These are phyloP conservation scores for Augochlorella aurata DNA, from an alignment of 2,888 invertebrate genomes.

Conservation along the genomic window DNA sequence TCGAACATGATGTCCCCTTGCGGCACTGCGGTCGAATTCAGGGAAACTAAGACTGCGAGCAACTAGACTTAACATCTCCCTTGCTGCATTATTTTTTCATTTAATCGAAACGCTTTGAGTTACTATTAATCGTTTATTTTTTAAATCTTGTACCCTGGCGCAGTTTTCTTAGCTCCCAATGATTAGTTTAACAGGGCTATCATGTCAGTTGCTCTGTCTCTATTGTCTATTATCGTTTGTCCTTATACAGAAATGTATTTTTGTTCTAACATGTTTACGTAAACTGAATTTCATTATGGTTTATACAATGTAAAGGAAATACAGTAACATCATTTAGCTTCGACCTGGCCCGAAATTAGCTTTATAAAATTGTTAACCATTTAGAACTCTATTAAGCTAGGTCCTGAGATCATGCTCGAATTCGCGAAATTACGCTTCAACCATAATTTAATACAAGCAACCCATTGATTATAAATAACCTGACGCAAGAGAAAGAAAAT, in stretches of 20 bases:
- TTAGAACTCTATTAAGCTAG: background rate
- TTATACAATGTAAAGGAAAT: too few relatives aligned
- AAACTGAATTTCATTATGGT: too few relatives aligned
- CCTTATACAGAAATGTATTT: too few relatives aligned
- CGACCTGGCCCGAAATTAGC: background rate
- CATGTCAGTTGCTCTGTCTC: too few relatives aligned
- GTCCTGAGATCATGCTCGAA: background rate
- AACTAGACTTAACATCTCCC: background rate
- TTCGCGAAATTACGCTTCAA: background rate
- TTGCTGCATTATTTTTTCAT: background rate
- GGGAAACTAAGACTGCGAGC: background rate
- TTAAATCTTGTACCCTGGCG: too few relatives aligned
- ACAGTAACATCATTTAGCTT: background rate
- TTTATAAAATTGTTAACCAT: background rate
- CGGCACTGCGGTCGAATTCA: background rate
- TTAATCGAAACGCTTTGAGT: background rate
- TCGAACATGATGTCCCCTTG: slow-evolving; percentile 24
- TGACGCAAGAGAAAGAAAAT: background rate
- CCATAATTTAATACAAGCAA: too few relatives aligned
- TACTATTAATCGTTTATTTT: too few relatives aligned
- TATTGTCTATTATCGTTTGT: too few relatives aligned
- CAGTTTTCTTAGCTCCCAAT: too few relatives aligned
- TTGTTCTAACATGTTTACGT: too few relatives aligned
- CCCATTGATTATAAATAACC: background rate
- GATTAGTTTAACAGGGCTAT: too few relatives aligned